phyloP scores from a whole-genome alignment of 2,113 vertebrate genomes.

The Hucho hucho region DNA sequence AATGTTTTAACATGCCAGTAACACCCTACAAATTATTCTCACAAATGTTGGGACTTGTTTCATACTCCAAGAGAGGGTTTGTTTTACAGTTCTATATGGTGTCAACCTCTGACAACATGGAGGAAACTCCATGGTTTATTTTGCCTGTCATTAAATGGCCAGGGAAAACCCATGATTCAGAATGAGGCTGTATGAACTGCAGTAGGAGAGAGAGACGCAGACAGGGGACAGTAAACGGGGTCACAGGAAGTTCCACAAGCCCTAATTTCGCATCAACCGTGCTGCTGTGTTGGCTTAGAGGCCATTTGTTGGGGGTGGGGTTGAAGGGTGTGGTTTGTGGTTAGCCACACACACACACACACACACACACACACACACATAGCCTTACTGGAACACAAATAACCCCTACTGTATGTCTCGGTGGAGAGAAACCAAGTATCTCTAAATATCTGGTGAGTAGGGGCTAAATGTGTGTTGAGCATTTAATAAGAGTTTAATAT shows the following conservation, averaged over 20 bases:
- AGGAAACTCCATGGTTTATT: neutral
- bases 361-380: too few species aligned
- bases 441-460: too few species aligned
- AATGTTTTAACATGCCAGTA: neutral
- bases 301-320: neutral
- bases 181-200: neutral
- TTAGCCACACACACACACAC: neutral
- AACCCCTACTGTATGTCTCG: neutral
- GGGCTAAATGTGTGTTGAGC: too few species aligned
- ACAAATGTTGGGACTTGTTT: neutral
- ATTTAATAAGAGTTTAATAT: too few species aligned
- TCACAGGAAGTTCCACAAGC: neutral
- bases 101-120: too few species aligned
- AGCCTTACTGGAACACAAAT: too few species aligned
- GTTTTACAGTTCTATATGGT: too few species aligned
- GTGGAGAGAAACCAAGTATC: too few species aligned
- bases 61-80: neutral
- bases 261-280: neutral
- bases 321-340: constrained; percentile 3
- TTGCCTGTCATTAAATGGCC: neutral
- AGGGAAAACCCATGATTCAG: neutral
- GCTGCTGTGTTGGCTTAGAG: neutral
- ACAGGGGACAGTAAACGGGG: constrained; percentile 5
- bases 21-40: neutral
- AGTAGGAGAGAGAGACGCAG: neutral